Base-by-base conservation (phyloP, 2,888 invertebrate genomes). In the Oscheius sp. region DNA sequence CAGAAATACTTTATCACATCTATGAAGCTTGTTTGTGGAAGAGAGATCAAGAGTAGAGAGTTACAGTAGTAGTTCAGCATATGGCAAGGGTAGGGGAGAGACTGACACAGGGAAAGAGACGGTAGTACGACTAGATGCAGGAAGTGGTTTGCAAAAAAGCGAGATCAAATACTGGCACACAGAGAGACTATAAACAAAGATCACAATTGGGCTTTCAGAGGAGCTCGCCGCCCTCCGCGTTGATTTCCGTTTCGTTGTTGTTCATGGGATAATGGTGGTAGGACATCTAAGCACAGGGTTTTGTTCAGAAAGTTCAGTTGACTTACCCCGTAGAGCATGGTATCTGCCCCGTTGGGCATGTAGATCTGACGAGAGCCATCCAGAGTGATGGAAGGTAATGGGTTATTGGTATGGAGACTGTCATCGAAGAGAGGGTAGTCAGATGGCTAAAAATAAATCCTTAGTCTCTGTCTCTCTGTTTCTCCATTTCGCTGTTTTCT, bases 401-500 rank as follows among this genome's bases (percentile, higher is more conserved):
- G 73, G 50, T 37, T 62, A 35, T 42, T 37, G 13, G 55, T 37
- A 9, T 13, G 55, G 5, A 35, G 53, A 32, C n/a, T 37, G 21
- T 73, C 73, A 10, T 59, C 71, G 55, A 73, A 73, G 13, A 73
- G 47, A 10, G 73, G 73, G 11, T 73, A 73, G 57, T 73, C 73
- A 2, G 62, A 62, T 33, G 62, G 62, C 73, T 73, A 57, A 72
- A 72, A 60, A 29, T 32, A 37, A 7, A 60, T 2, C 9, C 33
- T 60, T 3, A n/a, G 33, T 35, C 11, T 33, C 29, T 3, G 35
- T 11, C 33, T 60, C 11, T 29, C 29, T 29, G 53, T 7, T 10
- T 29, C 53, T 53, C n/a, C 4, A n/a, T 9, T 7, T 33, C 33
- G 33, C 33, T 0, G 13, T 53, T 53, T 53, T 53, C 13, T 53